Percentiles rank a stretch among this genome's conserved stretches.
phyloP scores from a whole-genome alignment of 1,140 invertebrate species.

The Cyphomyrmex costatus region DNA sequence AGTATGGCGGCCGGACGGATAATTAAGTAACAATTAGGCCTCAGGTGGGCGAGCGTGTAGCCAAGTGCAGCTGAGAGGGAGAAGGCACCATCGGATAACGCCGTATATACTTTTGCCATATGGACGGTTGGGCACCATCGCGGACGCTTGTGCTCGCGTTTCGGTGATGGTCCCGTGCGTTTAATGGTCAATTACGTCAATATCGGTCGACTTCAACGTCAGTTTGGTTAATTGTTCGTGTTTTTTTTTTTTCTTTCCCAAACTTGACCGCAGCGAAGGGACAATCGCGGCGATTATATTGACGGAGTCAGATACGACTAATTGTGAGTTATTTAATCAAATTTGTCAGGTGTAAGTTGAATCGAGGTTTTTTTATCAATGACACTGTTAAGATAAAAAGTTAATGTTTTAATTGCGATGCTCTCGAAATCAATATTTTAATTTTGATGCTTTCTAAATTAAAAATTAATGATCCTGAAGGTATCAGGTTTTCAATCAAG shows the following conservation, averaged over 20 bases:
- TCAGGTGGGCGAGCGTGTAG: constrained; percentile 78
- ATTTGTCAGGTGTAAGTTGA: not conserved
- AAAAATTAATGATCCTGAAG: not conserved
- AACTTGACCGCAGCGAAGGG: not conserved
- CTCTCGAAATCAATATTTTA: not conserved
- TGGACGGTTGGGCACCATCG: constrained; percentile 24
- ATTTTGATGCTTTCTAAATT: not conserved
- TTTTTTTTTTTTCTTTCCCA: not conserved
- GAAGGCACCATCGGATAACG: constrained; percentile 40
- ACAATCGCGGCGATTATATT: not conserved
- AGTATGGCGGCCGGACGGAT: constrained; percentile 81
- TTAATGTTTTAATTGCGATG: not conserved
- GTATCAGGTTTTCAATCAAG: no score
- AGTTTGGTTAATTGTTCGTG: constrained; percentile 4
- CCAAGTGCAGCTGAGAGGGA: constrained; percentile 47
- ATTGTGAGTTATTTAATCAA: not conserved
- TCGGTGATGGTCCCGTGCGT: not conserved
- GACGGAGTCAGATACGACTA: not conserved
- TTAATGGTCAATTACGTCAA: constrained; percentile 23
- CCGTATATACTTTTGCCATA: constrained; percentile 20
- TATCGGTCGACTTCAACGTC: not conserved
- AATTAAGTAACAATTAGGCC: constrained; percentile 86
- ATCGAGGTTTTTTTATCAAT: not conserved
- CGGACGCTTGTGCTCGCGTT: constrained; percentile 8
- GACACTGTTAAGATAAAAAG: not conserved